A percentile compares a stretch with the other conserved stretches of the same genome.
Evolutionary conservation across 2,797 vertebrate species (phyloP).

Genomic region (Leptoclinus maculatus): DNA sequence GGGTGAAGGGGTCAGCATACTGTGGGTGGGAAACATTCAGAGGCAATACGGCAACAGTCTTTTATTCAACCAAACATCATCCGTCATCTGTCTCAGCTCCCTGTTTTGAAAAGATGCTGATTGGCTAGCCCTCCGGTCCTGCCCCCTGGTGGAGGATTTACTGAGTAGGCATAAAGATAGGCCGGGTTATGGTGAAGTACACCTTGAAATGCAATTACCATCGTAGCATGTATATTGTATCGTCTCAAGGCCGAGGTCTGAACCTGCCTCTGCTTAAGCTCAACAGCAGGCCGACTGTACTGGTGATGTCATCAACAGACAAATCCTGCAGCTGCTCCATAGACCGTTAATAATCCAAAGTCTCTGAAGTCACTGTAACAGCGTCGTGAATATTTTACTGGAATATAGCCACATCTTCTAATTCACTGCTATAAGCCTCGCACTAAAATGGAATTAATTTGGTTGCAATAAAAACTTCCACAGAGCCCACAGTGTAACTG

Average conservation of each 20-base stretch:
- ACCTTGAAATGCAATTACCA: background rate
- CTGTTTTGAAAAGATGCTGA: background rate
- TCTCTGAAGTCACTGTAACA: constrained; percentile 1
- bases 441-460: constrained; percentile 20
- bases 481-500: constrained; percentile 1
- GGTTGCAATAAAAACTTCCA: constrained; percentile 24
- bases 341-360: constrained; percentile 35
- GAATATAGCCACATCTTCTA: constrained; percentile 11
- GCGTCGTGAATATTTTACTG: constrained; percentile 17
- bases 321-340: constrained; percentile 27
- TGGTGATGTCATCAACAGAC: constrained; percentile 22
- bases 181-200: constrained; percentile 4
- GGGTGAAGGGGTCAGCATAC: constrained; percentile 23
- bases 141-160: constrained; percentile 10
- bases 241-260: background rate
- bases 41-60: background rate
- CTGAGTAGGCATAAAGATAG: constrained; percentile 17
- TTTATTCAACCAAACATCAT: constrained; percentile 9
- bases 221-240: background rate
- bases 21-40: background rate
- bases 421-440: constrained; percentile 22
- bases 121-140: background rate
- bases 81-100: background rate
- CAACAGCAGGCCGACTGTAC: background rate
- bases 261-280: background rate